Conservation (phyloP, 2,113 vertebrate genomes). For the Podocnemis expansa region DNA sequence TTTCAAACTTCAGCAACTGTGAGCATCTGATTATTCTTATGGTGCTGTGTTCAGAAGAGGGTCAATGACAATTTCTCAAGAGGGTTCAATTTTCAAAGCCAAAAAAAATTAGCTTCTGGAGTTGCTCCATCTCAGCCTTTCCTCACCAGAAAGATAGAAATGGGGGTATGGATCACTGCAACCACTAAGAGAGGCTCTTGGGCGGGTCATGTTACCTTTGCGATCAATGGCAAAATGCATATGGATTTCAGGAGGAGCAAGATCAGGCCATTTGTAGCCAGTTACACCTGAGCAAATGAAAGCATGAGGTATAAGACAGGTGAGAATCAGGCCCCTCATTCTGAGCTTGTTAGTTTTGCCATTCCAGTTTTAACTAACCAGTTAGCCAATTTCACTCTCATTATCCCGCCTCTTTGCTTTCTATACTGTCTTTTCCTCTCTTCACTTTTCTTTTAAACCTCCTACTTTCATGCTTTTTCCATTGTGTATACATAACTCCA, state of each 20-base stretch:
- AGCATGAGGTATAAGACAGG: neutral
- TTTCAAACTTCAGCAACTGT: neutral
- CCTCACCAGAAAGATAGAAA: slow-evolving; percentile 47
- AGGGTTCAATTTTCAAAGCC: slow-evolving; percentile 48
- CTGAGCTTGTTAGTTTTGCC: slow-evolving; percentile 52
- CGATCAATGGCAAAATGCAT: slow-evolving; percentile 55
- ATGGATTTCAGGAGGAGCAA: slow-evolving; percentile 13
- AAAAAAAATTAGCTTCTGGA: slow-evolving; percentile 66
- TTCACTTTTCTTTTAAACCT: neutral
- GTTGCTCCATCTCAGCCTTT: slow-evolving; percentile 46
- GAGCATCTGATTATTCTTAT: slow-evolving; percentile 62
- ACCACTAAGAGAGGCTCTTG: slow-evolving; percentile 40
- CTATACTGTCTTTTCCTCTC: neutral
- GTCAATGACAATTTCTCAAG: slow-evolving; percentile 69
- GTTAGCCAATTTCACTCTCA: slow-evolving; percentile 26
- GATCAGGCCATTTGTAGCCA: neutral
- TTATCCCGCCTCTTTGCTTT: neutral
- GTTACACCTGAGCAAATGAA: slow-evolving; percentile 43
- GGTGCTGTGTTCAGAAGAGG: slow-evolving; percentile 56
- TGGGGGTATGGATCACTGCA: slow-evolving; percentile 28
- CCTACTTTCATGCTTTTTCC: neutral
- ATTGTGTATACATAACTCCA: neutral
- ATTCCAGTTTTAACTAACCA: slow-evolving; percentile 10
- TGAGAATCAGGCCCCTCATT: slow-evolving; percentile 11
- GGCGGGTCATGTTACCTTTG: neutral